phyloP scores from a whole-genome alignment of 2,888 invertebrate genomes.

The Pachydiplax longipennis region DNA sequence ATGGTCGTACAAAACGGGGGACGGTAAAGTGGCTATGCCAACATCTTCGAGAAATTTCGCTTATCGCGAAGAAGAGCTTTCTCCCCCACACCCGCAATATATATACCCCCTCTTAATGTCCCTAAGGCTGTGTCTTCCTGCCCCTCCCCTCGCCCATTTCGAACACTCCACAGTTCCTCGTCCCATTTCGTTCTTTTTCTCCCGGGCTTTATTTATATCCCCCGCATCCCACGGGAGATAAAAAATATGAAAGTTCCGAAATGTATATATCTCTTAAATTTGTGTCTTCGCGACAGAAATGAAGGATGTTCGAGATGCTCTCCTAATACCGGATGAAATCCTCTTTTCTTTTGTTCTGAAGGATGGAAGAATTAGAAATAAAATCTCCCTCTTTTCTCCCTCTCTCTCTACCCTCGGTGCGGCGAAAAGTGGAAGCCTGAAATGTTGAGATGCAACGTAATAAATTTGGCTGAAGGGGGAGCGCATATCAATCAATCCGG shows the following conservation, averaged over 20 bases:
- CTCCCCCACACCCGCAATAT: neutral
- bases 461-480: slow-evolving; percentile 12
- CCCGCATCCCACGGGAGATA: slow-evolving; percentile 37
- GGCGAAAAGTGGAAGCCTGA: slow-evolving; percentile 30
- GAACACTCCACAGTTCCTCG: neutral
- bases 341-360: slow-evolving; percentile 41
- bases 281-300: slow-evolving; percentile 43
- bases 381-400: neutral
- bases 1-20: neutral
- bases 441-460: slow-evolving; percentile 11
- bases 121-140: slow-evolving; percentile 1
- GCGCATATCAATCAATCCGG: slow-evolving; percentile 26
- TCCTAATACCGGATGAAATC: slow-evolving; percentile 42
- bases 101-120: slow-evolving; percentile 2
- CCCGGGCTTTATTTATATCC: slow-evolving; percentile 31
- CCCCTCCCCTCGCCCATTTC: neutral
- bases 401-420: neutral
- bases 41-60: slow-evolving; percentile 34
- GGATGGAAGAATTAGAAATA: slow-evolving; percentile 14
- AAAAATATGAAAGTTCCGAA: slow-evolving; percentile 45
- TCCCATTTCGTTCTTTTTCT: neutral
- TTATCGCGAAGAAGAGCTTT: neutral
- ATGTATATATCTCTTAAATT: slow-evolving; percentile 45
- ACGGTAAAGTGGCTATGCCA: slow-evolving; percentile 31
- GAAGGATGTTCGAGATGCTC: slow-evolving; percentile 41